Conservation (phyloP, 2,113 vertebrate genomes). For the Vidua macroura region DNA sequence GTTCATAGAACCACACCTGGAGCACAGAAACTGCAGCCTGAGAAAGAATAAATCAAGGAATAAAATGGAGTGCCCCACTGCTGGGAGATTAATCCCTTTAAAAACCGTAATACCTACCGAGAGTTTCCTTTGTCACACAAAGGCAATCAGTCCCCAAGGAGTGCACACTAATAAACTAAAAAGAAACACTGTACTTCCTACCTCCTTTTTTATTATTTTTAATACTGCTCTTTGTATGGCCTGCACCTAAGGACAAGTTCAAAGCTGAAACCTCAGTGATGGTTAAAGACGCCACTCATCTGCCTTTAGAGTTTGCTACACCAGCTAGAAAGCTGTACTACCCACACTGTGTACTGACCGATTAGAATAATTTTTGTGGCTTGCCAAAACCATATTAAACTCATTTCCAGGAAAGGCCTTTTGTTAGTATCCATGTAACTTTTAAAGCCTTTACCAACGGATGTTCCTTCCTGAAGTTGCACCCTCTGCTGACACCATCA, state of each 20-base stretch:
- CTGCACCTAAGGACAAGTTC: not conserved
- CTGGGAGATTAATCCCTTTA: not conserved
- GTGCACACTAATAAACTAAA: not conserved
- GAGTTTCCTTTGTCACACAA: not conserved
- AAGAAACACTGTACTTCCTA: not conserved
- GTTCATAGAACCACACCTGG: not conserved
- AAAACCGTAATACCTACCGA: not conserved
- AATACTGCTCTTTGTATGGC: not conserved
- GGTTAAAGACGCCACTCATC: not conserved
- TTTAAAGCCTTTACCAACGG: not conserved
- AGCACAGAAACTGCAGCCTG: not conserved
- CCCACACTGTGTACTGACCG: not conserved
- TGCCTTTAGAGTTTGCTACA: not conserved
- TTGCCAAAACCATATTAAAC: not conserved
- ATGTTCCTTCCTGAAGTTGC: not conserved
- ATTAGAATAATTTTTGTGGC: not conserved
- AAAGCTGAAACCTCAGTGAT: not conserved
- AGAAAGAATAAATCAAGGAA: not conserved
- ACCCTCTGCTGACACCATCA: not conserved
- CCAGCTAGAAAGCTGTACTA: not conserved
- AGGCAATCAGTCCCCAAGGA: not conserved
- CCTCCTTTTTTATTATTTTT: not conserved
- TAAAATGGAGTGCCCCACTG: not conserved
- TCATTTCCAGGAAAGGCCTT: not conserved
- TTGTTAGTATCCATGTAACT: not conserved